These are phyloP conservation scores for Heteronetta atricapilla DNA, from an alignment of 2,113 vertebrate genomes.

Conservation along the genomic window DNA sequence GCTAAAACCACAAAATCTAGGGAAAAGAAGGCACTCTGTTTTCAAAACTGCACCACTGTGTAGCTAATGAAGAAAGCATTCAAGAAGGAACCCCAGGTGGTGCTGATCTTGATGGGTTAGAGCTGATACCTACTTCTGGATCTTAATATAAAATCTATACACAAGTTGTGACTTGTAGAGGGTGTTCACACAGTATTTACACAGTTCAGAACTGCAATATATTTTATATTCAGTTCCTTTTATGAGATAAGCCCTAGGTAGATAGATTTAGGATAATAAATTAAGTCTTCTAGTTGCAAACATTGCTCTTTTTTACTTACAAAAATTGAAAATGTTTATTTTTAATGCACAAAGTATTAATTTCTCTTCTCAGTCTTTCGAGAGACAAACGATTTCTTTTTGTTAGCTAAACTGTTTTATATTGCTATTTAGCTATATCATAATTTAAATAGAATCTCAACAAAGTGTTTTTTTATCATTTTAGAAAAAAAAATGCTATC, in stretches of 20 bases:
- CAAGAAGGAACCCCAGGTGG: neutral
- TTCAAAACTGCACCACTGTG: neutral
- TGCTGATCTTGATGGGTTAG: neutral
- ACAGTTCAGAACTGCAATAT: neutral
- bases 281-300: neutral
- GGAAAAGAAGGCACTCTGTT: neutral
- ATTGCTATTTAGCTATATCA: neutral
- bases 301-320: neutral
- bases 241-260: neutral
- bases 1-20: neutral
- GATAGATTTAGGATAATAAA: neutral
- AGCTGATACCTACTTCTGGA: neutral
- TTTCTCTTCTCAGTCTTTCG: neutral
- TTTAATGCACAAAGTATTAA: neutral
- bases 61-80: neutral
- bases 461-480: neutral
- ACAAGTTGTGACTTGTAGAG: neutral
- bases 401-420: neutral
- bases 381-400: neutral
- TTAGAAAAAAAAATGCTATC: slow-evolving; percentile 23
- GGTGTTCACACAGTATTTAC: neutral
- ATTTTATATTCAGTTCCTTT: neutral
- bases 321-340: neutral
- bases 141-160: neutral
- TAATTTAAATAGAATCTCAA: neutral